These are phyloP conservation scores for Macrotis lagotis DNA, from an alignment of 2,113 vertebrate species.

Conservation along the genomic window DNA sequence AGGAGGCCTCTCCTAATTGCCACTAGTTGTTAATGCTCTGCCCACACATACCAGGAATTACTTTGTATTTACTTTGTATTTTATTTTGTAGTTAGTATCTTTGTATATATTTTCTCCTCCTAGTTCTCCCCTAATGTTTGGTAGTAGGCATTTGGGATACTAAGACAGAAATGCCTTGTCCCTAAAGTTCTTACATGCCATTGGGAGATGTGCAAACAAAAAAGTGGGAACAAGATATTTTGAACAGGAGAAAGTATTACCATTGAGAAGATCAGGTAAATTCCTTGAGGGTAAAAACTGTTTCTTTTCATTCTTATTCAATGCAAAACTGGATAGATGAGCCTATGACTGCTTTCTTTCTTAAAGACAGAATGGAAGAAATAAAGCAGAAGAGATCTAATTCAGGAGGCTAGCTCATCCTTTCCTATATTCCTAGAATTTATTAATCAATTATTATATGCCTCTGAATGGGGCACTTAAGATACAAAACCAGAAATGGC, in stretches of 20 bases:
- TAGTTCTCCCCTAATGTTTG: too few species aligned
- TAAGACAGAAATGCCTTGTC: background rate
- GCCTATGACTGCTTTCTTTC: background rate
- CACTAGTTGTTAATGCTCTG: too few species aligned
- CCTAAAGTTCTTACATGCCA: background rate
- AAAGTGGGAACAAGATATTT: background rate
- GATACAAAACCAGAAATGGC: background rate
- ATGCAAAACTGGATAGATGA: slow-evolving; percentile 29
- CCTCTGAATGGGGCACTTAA: background rate
- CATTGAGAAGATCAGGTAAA: background rate
- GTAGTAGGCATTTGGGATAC: background rate
- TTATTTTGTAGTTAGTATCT: too few species aligned
- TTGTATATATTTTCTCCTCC: too few species aligned
- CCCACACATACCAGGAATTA: too few species aligned
- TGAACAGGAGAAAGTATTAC: background rate
- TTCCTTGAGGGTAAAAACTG: background rate
- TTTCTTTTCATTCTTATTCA: background rate
- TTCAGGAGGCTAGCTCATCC: background rate
- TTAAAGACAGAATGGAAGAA: slow-evolving; percentile 9
- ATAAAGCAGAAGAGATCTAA: background rate
- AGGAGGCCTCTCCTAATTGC: too few species aligned
- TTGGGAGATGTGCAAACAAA: background rate
- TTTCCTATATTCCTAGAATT: background rate
- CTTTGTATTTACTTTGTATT: too few species aligned
- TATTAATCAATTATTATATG: background rate